Conservation (phyloP, 2,888 invertebrate genomes). For the Pedicia rivosa region DNA sequence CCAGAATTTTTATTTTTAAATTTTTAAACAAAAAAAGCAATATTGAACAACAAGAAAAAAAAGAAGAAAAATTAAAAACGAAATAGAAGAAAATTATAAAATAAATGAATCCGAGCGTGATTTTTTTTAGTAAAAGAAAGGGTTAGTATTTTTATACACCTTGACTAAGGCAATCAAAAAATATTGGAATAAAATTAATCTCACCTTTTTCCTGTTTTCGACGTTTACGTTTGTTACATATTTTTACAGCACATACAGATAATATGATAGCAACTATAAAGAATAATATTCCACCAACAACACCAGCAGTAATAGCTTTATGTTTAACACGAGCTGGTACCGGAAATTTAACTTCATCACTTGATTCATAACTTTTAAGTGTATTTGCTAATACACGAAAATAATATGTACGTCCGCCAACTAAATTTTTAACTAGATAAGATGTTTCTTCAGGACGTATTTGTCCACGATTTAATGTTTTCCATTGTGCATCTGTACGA, state of each 20-base stretch:
- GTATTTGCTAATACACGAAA: slow-evolving; percentile 84
- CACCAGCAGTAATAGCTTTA: slow-evolving; percentile 91
- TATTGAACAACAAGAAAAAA: too few species aligned
- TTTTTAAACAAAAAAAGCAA: too few species aligned
- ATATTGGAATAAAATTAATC: slow-evolving; percentile 16
- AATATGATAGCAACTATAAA: slow-evolving; percentile 95
- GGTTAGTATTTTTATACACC: slow-evolving; percentile 5
- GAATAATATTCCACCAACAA: slow-evolving; percentile 92
- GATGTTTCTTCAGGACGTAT: slow-evolving; percentile 81
- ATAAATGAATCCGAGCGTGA: too few species aligned
- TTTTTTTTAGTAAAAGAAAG: neutral
- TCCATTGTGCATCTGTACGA: slow-evolving; percentile 79
- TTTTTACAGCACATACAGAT: slow-evolving; percentile 93
- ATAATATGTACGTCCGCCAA: slow-evolving; percentile 80
- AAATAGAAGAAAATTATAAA: too few species aligned
- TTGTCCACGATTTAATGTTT: slow-evolving; percentile 71
- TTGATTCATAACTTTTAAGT: slow-evolving; percentile 69
- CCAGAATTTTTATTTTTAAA: too few species aligned
- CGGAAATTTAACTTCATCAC: slow-evolving; percentile 75
- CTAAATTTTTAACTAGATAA: slow-evolving; percentile 84
- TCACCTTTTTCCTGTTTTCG: slow-evolving; percentile 97
- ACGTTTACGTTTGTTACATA: slow-evolving; percentile 92
- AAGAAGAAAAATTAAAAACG: too few species aligned
- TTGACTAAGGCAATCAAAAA: slow-evolving; percentile 6
- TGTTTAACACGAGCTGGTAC: slow-evolving; percentile 85